Conservation (phyloP, 2,797 vertebrate genomes). For the Hyperoplus immaculatus region DNA sequence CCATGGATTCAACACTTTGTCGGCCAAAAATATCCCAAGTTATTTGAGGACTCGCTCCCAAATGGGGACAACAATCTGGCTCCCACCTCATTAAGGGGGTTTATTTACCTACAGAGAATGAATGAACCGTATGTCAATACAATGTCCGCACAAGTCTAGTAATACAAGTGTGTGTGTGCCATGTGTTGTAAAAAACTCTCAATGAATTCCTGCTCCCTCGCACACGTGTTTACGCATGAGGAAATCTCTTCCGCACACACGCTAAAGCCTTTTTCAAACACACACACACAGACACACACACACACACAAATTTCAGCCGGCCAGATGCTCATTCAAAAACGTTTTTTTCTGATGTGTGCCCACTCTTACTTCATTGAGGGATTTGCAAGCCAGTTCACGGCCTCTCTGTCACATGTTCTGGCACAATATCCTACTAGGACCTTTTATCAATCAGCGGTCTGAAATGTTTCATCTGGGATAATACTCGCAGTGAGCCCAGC, state of each 20-base stretch:
- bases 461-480: conserved; percentile 76
- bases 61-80: neutral
- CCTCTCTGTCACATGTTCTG: conserved; percentile 71
- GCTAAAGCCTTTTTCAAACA: conserved; percentile 59
- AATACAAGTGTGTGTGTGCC: conserved; percentile 4
- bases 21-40: conserved; percentile 12
- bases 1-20: conserved; percentile 3
- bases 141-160: conserved; percentile 14
- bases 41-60: conserved; percentile 12
- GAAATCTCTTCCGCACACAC: conserved; percentile 69
- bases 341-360: conserved; percentile 41
- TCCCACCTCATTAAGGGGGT: neutral
- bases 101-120: neutral
- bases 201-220: conserved; percentile 55
- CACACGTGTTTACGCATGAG: conserved; percentile 58
- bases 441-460: conserved; percentile 82
- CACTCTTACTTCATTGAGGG: conserved; percentile 74
- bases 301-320: conserved; percentile 48
- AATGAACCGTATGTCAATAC: neutral
- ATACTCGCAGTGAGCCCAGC: conserved; percentile 55
- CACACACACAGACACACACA: conserved; percentile 7
- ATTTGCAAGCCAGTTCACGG: conserved; percentile 48
- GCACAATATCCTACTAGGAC: conserved; percentile 47
- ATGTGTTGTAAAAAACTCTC: conserved; percentile 51
- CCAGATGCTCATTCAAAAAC: conserved; percentile 81